A percentile compares a stretch with the other conserved stretches of the same genome.
These are phyloP conservation scores for Cataglyphis rosenhaueri DNA, from an alignment of 2,888 invertebrate species.

Conservation along the genomic window DNA sequence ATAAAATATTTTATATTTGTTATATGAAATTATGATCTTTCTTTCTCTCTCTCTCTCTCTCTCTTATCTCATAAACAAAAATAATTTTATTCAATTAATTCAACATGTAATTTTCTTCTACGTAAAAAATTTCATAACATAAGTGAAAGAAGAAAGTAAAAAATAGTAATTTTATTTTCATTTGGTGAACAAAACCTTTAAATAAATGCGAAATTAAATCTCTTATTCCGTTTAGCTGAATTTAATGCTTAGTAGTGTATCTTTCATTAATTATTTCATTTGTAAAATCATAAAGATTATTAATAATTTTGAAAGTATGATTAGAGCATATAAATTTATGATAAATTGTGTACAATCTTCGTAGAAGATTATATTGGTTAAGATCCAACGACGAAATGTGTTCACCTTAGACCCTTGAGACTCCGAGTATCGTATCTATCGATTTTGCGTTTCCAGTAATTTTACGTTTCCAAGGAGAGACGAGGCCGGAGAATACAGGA, in stretches of 20 bases:
- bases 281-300: not conserved
- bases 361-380: conserved; percentile 1
- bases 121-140: not conserved
- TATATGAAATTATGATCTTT: not conserved
- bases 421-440: conserved; percentile 73
- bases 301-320: not conserved
- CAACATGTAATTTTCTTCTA: not conserved
- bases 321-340: not conserved
- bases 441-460: conserved; percentile 79
- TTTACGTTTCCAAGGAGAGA: conserved; percentile 78
- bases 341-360: not conserved
- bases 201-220: not conserved
- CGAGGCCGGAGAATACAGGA: conserved; percentile 65
- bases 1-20: not conserved
- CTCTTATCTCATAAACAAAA: not conserved
- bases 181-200: not conserved
- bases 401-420: conserved; percentile 48
- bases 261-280: not conserved
- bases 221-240: not conserved
- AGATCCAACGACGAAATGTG: conserved; percentile 21
- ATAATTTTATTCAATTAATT: not conserved
- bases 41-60: not conserved
- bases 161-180: not conserved
- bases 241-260: not conserved
- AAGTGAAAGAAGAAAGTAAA: not conserved